phyloP scores from a whole-genome alignment of 2,888 invertebrate genomes.

The Drosophila differens region DNA sequence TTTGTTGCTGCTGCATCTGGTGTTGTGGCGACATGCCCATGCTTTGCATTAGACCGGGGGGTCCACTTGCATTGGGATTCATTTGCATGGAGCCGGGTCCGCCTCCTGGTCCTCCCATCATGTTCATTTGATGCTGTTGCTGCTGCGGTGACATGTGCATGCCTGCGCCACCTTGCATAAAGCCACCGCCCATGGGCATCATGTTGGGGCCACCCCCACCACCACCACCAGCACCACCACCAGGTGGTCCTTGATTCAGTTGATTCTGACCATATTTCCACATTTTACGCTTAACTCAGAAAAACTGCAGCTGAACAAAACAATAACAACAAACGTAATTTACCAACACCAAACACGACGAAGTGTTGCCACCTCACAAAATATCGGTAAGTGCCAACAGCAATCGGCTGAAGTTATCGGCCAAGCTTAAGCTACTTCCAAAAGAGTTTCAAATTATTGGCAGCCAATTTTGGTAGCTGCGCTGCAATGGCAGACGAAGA shows the following conservation, averaged over 20 bases:
- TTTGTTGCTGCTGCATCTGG: conserved; percentile 72
- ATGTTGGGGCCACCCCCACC: conserved; percentile 65
- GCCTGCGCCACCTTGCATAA: conserved; percentile 61
- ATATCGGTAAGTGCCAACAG: conserved; percentile 1
- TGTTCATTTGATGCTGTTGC: conserved; percentile 71
- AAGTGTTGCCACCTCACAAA: conserved; percentile 24
- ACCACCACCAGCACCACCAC: conserved; percentile 53
- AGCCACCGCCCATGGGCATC: conserved; percentile 73
- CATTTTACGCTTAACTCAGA: conserved; percentile 48
- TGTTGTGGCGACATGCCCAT: conserved; percentile 77
- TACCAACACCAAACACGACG: conserved; percentile 22
- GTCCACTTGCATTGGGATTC: conserved; percentile 65
- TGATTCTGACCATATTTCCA: conserved; percentile 75
- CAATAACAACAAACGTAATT: conserved; percentile 10
- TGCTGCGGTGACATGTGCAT: conserved; percentile 72
- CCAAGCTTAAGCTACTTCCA: background rate
- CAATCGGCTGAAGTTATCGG: conserved; percentile 4
- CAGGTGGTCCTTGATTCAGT: conserved; percentile 63
- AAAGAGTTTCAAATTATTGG: conserved; percentile 21
- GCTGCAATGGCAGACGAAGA: conserved; percentile 38
- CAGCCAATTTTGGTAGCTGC: background rate
- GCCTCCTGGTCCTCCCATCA: conserved; percentile 63
- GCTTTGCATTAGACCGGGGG: conserved; percentile 68
- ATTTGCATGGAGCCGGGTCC: conserved; percentile 75
- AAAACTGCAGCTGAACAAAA: conserved; percentile 16